Conservation (phyloP, 2,888 invertebrate species). For the Syrista parreyssii region DNA sequence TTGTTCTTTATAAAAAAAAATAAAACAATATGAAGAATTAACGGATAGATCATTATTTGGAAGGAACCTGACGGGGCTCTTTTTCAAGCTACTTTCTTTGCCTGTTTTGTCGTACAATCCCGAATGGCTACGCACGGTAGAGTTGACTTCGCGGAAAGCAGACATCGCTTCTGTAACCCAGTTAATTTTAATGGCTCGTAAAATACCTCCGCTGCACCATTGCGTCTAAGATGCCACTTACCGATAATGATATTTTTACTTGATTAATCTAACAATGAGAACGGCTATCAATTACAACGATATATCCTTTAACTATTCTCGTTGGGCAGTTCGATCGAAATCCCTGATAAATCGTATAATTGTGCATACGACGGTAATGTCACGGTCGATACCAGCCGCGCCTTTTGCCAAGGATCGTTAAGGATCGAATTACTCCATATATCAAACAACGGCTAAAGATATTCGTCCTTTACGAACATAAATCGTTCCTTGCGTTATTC, state of each 20-base stretch:
- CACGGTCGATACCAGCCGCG: slow-evolving; percentile 31
- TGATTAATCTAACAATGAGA: neutral
- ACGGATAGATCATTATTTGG: neutral
- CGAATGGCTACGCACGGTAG: neutral
- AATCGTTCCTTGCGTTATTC: neutral
- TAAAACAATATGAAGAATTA: neutral
- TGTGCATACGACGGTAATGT: slow-evolving; percentile 25
- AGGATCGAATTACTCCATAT: slow-evolving; percentile 4
- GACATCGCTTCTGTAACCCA: slow-evolving; percentile 49
- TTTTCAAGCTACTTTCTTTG: neutral
- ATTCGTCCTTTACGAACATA: neutral
- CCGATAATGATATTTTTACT: neutral
- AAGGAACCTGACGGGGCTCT: neutral
- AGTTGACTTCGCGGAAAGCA: neutral
- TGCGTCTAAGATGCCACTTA: neutral
- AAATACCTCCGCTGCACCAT: slow-evolving; percentile 16
- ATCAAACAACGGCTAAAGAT: neutral
- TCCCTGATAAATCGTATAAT: neutral
- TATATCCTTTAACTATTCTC: neutral
- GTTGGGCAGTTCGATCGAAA: neutral
- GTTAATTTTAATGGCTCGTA: slow-evolving; percentile 45
- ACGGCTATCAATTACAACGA: neutral
- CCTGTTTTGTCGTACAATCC: neutral
- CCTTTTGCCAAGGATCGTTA: slow-evolving; percentile 18
- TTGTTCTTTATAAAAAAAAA: too few species aligned